These are phyloP conservation scores for Uromys caudimaculatus DNA, from an alignment of 2,797 vertebrate genomes.

Conservation along the genomic window DNA sequence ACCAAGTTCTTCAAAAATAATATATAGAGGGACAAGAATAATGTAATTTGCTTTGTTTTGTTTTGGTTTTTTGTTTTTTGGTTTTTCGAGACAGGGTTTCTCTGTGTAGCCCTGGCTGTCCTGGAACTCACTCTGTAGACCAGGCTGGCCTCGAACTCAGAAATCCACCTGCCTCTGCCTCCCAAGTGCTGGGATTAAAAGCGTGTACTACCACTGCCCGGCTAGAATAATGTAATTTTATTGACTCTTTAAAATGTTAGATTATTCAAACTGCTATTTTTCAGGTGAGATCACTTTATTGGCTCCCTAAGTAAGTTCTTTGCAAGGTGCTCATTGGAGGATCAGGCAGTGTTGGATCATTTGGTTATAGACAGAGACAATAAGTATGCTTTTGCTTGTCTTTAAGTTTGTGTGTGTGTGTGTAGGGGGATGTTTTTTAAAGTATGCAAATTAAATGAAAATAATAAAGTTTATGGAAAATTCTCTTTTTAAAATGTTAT, in stretches of 20 bases:
- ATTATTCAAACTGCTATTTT: constrained; percentile 64
- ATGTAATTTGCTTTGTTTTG: no score
- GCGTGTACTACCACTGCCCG: no score
- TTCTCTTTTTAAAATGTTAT: neutral
- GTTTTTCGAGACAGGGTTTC: no score
- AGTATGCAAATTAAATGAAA: constrained; percentile 33
- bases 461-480: neutral
- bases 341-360: constrained; percentile 4
- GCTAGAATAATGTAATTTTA: neutral
- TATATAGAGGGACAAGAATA: constrained; percentile 15
- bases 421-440: neutral
- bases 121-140: no score
- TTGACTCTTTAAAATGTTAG: constrained; percentile 50
- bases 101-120: no score
- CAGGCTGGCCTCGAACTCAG: no score
- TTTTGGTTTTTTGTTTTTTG: no score
- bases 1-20: neutral
- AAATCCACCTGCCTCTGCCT: no score
- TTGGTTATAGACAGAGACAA: constrained; percentile 36
- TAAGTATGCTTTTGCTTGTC: neutral
- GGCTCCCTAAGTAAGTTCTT: constrained; percentile 51
- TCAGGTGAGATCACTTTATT: constrained; percentile 57
- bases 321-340: neutral
- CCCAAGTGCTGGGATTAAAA: no score
- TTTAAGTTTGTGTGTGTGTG: neutral